Conservation (phyloP, 1,140 invertebrate species). For the Pseudachorutes palmiensis region DNA sequence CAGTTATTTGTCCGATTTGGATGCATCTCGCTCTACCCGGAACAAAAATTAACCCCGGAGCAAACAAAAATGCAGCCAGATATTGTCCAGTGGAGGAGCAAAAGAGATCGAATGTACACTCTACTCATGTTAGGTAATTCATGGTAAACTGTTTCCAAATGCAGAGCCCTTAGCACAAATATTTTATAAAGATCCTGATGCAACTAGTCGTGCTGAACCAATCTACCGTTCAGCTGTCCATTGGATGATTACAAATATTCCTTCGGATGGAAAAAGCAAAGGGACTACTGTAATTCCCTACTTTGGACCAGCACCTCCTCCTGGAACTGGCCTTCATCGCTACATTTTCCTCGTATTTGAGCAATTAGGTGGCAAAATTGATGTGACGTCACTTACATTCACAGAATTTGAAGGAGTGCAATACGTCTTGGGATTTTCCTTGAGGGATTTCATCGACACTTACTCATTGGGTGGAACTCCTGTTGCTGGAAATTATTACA, state of each 20-base stretch:
- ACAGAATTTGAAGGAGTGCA: neutral
- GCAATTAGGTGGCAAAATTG: slow-evolving; percentile 1
- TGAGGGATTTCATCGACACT: too few species aligned
- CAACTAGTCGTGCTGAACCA: slow-evolving; percentile 25
- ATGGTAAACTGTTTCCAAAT: too few species aligned
- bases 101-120: neutral
- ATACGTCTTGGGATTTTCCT: too few species aligned
- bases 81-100: neutral
- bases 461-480: neutral
- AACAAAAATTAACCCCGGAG: too few species aligned
- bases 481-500: neutral
- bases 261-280: slow-evolving; percentile 58
- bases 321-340: slow-evolving; percentile 44
- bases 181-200: slow-evolving; percentile 37
- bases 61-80: too few species aligned
- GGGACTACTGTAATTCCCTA: slow-evolving; percentile 70
- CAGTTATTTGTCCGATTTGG: neutral
- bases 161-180: neutral
- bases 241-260: slow-evolving; percentile 85
- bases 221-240: slow-evolving; percentile 47
- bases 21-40: neutral
- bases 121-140: neutral
- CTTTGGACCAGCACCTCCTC: slow-evolving; percentile 74
- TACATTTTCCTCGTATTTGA: slow-evolving; percentile 38
- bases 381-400: neutral